Percentiles rank a stretch among this genome's conserved stretches.
These are phyloP conservation scores for Atrichornis clamosus DNA, from an alignment of 2,113 vertebrate genomes.

Conservation along the genomic window DNA sequence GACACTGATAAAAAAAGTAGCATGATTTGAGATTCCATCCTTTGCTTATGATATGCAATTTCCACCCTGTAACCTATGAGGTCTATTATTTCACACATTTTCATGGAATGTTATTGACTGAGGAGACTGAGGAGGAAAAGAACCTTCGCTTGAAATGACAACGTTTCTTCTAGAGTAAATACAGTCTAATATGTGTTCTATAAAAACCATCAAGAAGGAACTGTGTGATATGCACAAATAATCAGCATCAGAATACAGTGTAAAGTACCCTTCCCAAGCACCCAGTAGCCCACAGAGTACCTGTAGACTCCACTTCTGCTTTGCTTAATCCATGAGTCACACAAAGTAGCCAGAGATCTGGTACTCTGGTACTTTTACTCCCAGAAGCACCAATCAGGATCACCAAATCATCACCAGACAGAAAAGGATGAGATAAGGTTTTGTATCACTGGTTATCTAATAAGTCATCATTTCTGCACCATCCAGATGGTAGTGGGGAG, in stretches of 20 bases:
- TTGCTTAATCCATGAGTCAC: background rate
- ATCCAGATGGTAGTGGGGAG: background rate
- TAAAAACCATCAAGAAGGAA: background rate
- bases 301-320: background rate
- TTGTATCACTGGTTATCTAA: background rate
- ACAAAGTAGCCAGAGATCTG: background rate
- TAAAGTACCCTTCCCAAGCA: background rate
- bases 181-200: background rate
- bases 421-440: background rate
- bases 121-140: background rate
- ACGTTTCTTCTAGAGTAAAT: background rate
- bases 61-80: background rate
- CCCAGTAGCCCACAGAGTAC: background rate
- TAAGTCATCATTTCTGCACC: background rate
- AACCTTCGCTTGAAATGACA: background rate
- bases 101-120: background rate
- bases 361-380: background rate
- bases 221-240: background rate
- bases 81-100: background rate
- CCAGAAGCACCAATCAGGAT: background rate
- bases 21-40: background rate
- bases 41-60: fast-evolving
- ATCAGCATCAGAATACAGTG: background rate
- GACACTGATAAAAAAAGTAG: background rate
- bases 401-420: background rate